Base-by-base conservation (phyloP, 30 jellyfish, hydroid and myxozoan genomes). In the Mastigias papua region DNA sequence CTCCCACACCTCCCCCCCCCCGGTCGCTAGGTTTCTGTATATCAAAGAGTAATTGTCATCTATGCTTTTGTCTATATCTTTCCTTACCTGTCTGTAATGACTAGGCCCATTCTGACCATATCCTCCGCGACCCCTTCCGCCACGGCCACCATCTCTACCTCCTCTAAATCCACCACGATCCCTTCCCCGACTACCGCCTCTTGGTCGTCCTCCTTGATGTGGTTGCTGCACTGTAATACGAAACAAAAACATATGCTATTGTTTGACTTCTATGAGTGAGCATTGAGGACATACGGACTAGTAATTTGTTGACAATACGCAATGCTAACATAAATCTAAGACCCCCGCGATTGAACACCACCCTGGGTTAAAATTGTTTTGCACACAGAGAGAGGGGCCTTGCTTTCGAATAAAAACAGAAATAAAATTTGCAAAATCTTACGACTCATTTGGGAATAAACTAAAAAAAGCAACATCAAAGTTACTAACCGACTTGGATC, bases 41-140 rank as follows among this genome's bases (percentile, higher is more conserved):
- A n/a, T n/a, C n/a, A n/a, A n/a, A n/a, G n/a, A n/a, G n/a, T n/a
- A n/a, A n/a, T n/a, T n/a, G n/a, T n/a, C n/a, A n/a, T n/a, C n/a
- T n/a, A n/a, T n/a, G n/a, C n/a, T n/a, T n/a, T n/a, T n/a, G n/a
- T n/a, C n/a, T 11, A 11, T 3, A 6, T 37, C 10, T 11, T 37
- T 37, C 6, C 61, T 21, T 73, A 83, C 92, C 81, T 83, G 92
- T 57, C 92, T 73, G 49, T 83, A 75, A 51, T 71, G 37, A 63
- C 70, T 42, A 33, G 81, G 37, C 62, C 86, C 86, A 34, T 87
- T 69, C 68, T 87, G 96, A 15, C 96, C 90, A 35, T 35, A 72
- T 62, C 97, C 97, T 50, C 96, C 99, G 31, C 99, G 97, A 8
- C 90, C 80, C 29, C 95, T 79, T 21, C 99, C 97, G n/a, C 98